phyloP scores from a whole-genome alignment of 2,797 vertebrate species.

The Pseudomugil gertrudae region DNA sequence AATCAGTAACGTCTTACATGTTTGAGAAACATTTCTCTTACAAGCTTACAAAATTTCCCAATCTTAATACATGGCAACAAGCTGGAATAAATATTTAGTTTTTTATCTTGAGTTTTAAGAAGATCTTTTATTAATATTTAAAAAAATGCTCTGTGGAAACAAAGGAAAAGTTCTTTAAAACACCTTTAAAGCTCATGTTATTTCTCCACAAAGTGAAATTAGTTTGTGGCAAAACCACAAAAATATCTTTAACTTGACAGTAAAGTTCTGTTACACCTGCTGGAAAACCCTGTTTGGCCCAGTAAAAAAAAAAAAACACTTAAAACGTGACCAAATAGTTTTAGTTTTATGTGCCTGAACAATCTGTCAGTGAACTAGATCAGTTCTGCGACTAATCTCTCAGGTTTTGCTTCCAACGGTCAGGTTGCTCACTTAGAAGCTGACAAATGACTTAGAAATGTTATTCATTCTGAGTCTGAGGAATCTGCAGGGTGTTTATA shows the following conservation, averaged over 20 bases:
- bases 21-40: too few species aligned
- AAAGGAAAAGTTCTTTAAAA: background rate
- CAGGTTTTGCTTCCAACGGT: background rate
- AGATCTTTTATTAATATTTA: background rate
- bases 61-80: background rate
- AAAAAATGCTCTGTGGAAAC: background rate
- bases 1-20: too few species aligned
- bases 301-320: background rate
- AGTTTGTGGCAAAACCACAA: too few species aligned
- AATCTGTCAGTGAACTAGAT: background rate
- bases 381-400: background rate
- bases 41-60: too few species aligned
- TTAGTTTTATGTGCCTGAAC: background rate
- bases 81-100: background rate
- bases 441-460: constrained; percentile 7
- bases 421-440: background rate
- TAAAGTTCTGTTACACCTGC: background rate
- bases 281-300: background rate
- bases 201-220: background rate
- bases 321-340: background rate
- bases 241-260: background rate
- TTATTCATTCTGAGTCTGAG: constrained; percentile 4
- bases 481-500: constrained; percentile 11
- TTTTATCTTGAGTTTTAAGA: too few species aligned
- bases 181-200: background rate